Percentiles rank a stretch among this genome's conserved stretches.
Conservation (phyloP, 2,797 vertebrate genomes). For the Tokudaia muenninki region DNA sequence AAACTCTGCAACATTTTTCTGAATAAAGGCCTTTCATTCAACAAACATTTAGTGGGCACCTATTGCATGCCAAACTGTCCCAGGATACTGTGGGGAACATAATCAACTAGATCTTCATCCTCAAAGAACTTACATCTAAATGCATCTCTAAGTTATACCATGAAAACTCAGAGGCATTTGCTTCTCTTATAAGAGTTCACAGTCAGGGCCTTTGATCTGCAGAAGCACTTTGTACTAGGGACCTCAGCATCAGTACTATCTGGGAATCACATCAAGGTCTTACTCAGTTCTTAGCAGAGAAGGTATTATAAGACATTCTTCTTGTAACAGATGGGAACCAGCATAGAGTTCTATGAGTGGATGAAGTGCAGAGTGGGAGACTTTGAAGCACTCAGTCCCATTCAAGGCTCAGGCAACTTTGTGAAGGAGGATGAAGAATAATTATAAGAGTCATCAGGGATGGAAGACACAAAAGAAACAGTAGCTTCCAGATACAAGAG, state of each 20-base stretch:
- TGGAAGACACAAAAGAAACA: not conserved
- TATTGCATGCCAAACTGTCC: not conserved
- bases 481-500: not conserved
- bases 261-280: not conserved
- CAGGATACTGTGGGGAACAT: not conserved
- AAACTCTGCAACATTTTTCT: constrained; percentile 19
- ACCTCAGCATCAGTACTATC: not conserved
- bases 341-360: not conserved
- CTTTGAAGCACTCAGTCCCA: not conserved
- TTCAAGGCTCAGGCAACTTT: not conserved
- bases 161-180: not conserved
- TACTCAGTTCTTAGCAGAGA: not conserved
- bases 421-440: not conserved
- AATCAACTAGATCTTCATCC: not conserved
- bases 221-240: not conserved
- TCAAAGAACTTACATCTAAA: constrained; percentile 8
- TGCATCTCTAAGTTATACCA: constrained; percentile 2
- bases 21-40: not conserved
- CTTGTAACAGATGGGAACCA: not conserved
- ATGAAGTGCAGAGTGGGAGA: not conserved
- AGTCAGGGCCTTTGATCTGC: not conserved
- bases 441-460: not conserved
- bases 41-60: not conserved
- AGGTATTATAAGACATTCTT: not conserved
- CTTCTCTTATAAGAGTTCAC: not conserved